These are phyloP conservation scores for Phoebastria nigripes DNA, from an alignment of 2,797 vertebrate genomes.

Conservation along the genomic window DNA sequence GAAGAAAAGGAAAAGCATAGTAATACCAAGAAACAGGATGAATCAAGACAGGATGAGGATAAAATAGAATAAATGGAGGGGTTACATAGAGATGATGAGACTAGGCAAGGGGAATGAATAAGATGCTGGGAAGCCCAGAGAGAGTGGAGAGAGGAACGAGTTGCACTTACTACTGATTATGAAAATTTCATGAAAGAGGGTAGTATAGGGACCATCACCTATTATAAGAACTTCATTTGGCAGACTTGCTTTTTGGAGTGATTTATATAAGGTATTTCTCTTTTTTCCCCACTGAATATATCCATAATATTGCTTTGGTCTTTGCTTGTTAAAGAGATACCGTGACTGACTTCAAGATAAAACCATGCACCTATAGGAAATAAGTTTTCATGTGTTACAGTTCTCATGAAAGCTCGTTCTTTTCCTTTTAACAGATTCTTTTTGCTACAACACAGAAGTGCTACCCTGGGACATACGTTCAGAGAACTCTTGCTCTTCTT, in stretches of 20 bases:
- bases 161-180: neutral
- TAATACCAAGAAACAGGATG: neutral
- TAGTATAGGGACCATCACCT: neutral
- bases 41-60: neutral
- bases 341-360: neutral
- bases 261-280: neutral
- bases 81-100: neutral
- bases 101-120: neutral
- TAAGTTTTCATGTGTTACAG: neutral
- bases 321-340: neutral
- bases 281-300: neutral
- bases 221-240: neutral
- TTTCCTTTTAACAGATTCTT: neutral
- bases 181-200: neutral
- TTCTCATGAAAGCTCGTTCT: neutral
- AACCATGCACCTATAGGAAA: neutral
- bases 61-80: neutral
- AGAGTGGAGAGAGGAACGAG: neutral
- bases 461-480: neutral
- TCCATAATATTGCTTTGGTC: neutral
- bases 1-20: neutral
- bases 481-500: neutral
- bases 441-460: neutral
- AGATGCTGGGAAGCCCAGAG: neutral
- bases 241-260: neutral